Evolutionary conservation across 2,113 vertebrate species (phyloP).

Genomic region (Hyperopisus bebe): DNA sequence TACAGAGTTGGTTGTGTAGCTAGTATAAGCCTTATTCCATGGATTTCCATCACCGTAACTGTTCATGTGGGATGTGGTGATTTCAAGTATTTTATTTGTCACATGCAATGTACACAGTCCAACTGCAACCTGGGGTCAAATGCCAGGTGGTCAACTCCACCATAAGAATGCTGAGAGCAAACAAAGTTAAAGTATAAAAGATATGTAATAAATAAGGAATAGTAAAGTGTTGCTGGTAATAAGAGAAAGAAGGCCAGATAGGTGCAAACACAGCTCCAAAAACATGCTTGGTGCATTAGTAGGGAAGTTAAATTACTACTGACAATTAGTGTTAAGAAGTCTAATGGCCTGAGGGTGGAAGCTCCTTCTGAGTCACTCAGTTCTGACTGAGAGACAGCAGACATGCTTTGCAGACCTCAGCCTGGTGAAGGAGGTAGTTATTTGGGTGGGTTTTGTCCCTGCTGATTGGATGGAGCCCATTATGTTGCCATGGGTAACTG

Average conservation of each 20-base stretch:
- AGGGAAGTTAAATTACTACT: not conserved
- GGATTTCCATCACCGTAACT: not conserved
- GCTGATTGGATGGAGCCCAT: not conserved
- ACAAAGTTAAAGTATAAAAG: no score
- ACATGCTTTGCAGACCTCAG: not conserved
- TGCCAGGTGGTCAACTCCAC: no score
- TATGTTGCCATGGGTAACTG: not conserved
- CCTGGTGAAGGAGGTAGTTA: not conserved
- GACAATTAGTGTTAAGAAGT: not conserved
- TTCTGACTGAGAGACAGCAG: not conserved
- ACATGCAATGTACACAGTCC: not conserved
- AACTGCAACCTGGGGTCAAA: not conserved
- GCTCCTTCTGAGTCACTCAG: no score
- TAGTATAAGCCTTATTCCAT: not conserved
- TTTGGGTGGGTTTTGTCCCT: not conserved
- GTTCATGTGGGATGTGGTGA: not conserved
- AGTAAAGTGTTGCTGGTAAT: not conserved
- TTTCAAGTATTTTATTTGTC: not conserved
- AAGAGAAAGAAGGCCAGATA: not conserved
- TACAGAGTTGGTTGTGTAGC: not conserved
- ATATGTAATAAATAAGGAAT: no score
- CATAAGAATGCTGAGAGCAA: no score
- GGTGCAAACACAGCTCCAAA: not conserved
- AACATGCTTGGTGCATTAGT: not conserved
- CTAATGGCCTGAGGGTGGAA: no score